Base-by-base conservation (phyloP, 2,888 invertebrate genomes). In the Apamea anceps region DNA sequence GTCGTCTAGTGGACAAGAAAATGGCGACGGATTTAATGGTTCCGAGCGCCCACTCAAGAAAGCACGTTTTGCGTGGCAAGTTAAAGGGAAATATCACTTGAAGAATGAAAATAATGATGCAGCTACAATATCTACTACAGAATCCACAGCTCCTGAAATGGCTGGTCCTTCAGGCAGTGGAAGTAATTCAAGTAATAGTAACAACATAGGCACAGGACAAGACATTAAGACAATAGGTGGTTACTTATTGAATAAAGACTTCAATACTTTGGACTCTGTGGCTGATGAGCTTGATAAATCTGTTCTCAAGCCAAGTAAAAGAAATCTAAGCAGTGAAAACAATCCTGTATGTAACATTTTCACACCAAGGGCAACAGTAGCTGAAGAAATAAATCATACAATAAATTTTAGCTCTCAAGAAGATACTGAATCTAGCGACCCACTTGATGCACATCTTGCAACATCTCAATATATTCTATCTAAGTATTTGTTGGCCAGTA, bases 31-130 rank as follows among this genome's bases (percentile, higher is more conserved):
- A 86, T 92, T 94, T 77, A 92, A 93, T 91, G 97, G 97, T 87
- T 94, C 95, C 79, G 97, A 97, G 90, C 97, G 97, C 94, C 98
- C 98, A 91, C 96, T 97, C 88, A 98, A 98, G 93, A 98, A 98
- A 94, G 98, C 98, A 80, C 96, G 97, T 90, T 98, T 97, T 94
- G 97, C 97, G 77, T 98, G 98, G 98, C 97, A 98, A 96, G 97
- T 98, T 81, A 98, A 98, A 94, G 98, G 98, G 66, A 97, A 97
- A 96, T 97, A 97, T 92, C 97, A 97, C 92, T 93, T 97, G 86
- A 97, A 97, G 94, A 96, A 97, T 85, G 95, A 95, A 82, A 85
- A 89, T 77, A 86, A 91, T 48, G 93, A 90, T 66, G 74, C 77
- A 51, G 54, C 75, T 48, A 88, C 88, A 80, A 79, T 77, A 79